Conservation (phyloP, 2,888 invertebrate species). For the Aelia acuminata region DNA sequence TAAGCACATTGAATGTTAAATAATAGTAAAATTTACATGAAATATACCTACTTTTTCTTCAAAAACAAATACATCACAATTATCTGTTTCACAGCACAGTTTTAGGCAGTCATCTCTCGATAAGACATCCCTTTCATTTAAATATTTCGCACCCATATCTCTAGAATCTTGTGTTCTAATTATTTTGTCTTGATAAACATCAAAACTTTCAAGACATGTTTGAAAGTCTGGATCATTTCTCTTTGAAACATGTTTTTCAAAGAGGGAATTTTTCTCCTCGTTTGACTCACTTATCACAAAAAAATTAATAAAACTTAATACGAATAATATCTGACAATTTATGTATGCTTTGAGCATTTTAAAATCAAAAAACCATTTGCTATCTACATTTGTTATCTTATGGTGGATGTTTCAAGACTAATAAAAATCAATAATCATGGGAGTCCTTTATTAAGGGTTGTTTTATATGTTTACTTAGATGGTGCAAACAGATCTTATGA, state of each 20-base stretch:
- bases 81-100: slow-evolving; percentile 88
- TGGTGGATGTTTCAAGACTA: slow-evolving; percentile 24
- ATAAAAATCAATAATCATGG: slow-evolving; percentile 55
- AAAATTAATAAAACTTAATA: slow-evolving; percentile 50
- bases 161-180: slow-evolving; percentile 91
- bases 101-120: slow-evolving; percentile 86
- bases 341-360: slow-evolving; percentile 52
- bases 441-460: slow-evolving; percentile 10
- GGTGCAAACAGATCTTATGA: not conserved
- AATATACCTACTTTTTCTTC: slow-evolving; percentile 84
- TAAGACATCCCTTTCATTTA: slow-evolving; percentile 87
- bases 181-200: slow-evolving; percentile 89
- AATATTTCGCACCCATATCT: slow-evolving; percentile 88
- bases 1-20: not conserved
- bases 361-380: slow-evolving; percentile 16
- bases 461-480: not conserved
- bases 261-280: slow-evolving; percentile 20
- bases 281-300: slow-evolving; percentile 55
- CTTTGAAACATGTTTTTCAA: slow-evolving; percentile 43
- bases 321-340: slow-evolving; percentile 46
- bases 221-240: slow-evolving; percentile 70
- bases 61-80: slow-evolving; percentile 92
- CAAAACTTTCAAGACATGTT: slow-evolving; percentile 83
- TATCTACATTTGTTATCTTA: slow-evolving; percentile 58
- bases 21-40: not conserved